These are phyloP conservation scores for Helicoverpa zea DNA, from an alignment of 1,140 invertebrate species.

Conservation along the genomic window DNA sequence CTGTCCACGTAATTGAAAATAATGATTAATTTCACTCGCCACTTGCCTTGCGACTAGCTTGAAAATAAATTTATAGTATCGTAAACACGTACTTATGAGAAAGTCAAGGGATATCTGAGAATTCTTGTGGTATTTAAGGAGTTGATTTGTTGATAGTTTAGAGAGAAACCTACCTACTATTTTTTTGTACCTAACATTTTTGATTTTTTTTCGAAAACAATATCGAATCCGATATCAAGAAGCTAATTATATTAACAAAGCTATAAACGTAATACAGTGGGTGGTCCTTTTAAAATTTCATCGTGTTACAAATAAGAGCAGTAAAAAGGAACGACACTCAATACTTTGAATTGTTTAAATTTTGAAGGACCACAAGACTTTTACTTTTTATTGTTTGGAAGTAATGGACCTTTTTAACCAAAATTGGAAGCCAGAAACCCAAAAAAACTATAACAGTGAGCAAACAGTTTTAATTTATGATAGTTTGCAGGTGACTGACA, in stretches of 20 bases:
- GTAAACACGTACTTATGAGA: not conserved
- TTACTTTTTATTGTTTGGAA: constrained; percentile 19
- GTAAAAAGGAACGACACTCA: constrained; percentile 36
- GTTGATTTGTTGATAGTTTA: not conserved
- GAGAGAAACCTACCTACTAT: not conserved
- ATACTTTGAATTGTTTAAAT: constrained; percentile 47
- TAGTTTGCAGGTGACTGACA: too few relatives aligned
- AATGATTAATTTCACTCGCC: constrained; percentile 45
- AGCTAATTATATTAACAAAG: constrained; percentile 54
- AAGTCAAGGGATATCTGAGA: not conserved
- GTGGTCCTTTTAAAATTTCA: constrained; percentile 55
- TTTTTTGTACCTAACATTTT: not conserved
- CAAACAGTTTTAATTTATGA: constrained; percentile 1
- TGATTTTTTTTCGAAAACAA: not conserved
- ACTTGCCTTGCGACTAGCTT: constrained; percentile 8
- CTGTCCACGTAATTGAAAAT: constrained; percentile 24
- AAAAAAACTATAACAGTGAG: not conserved
- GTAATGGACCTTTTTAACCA: constrained; percentile 8
- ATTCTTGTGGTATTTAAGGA: not conserved
- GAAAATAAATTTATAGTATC: constrained; percentile 11
- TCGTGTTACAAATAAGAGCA: constrained; percentile 54
- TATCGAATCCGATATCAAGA: constrained; percentile 23
- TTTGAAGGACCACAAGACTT: constrained; percentile 30
- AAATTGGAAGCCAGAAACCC: not conserved
- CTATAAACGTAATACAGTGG: constrained; percentile 54